phyloP scores from a whole-genome alignment of 2,888 invertebrate species.

The Tryphoninae sp. region DNA sequence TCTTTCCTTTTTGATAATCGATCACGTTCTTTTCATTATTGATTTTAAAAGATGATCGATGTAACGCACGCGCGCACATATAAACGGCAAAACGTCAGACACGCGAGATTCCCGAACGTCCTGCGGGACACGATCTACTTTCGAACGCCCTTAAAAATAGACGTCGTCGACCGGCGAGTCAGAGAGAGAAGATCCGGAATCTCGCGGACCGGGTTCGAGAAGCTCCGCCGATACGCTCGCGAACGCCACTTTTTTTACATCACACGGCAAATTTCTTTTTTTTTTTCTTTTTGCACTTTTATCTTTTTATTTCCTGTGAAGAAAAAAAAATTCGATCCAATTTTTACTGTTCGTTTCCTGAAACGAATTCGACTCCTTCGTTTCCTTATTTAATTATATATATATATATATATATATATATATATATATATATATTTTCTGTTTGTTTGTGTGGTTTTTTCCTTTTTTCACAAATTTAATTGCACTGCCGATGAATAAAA shows the following conservation, averaged over 20 bases:
- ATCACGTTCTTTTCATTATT: background rate
- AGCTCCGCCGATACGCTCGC: background rate
- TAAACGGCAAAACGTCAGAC: slow-evolving; percentile 26
- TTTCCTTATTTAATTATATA: too few species aligned
- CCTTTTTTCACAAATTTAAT: background rate
- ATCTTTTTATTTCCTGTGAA: background rate
- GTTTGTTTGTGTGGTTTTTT: background rate
- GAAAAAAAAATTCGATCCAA: too few species aligned
- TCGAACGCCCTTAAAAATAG: slow-evolving; percentile 67
- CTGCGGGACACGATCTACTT: slow-evolving; percentile 65
- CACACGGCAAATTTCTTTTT: slow-evolving; percentile 5
- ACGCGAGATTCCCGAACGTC: slow-evolving; percentile 59
- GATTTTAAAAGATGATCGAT: slow-evolving; percentile 6
- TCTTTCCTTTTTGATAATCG: background rate
- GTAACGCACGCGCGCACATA: slow-evolving; percentile 13
- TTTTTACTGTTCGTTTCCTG: too few species aligned
- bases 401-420: too few species aligned
- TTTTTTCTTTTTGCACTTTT: slow-evolving; percentile 3
- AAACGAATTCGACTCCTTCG: too few species aligned
- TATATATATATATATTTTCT: too few species aligned
- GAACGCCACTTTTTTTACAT: slow-evolving; percentile 5
- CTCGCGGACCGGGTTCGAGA: slow-evolving; percentile 49
- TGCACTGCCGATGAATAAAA: slow-evolving; percentile 1
- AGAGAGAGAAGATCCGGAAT: slow-evolving; percentile 53
- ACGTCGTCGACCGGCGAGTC: slow-evolving; percentile 60